Evolutionary conservation across 2,113 vertebrate species (phyloP), one percentile per base, ranked within the genome.

Genomic region (Chlorodrepanis virens): DNA sequence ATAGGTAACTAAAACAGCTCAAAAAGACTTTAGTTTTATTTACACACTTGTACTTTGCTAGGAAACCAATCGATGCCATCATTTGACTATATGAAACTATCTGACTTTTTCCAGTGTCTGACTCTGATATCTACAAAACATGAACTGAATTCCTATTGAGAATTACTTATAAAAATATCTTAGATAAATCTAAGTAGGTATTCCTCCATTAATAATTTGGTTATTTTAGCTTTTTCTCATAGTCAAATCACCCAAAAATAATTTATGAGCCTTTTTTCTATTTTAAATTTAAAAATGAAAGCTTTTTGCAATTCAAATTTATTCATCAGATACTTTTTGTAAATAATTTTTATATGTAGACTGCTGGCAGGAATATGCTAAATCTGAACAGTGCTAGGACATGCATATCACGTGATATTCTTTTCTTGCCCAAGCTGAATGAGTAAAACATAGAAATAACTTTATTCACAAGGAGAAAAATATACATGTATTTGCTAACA

Each of bases 221-320:
- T 65, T 90, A 72, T 68, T 93, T 90, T 50, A 56, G 12, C 37
- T 79, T 65, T 95, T 74, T 63, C 29, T 63, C 25, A 17, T 29
- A 33, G 23, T 71, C 16, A 82, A 61, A 53, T 75, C 12, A 70
- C 14, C 7, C 28, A 9, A 54, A 77, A 78, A 40, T 50, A 7
- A 53, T 54, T 56, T 59, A 27, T 8, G 12, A 89, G 2, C 2
- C 3, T 57, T 84, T 71, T 57, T 35, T 29, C 14, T n/a, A 45
- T 70, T 89, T 91, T 23, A 16, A 44, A 59, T 81, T 92, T 53
- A 3, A 88, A 88, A 83, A 80, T 27, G 18, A 93, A 77, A 54
- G 1, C 11, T n/a, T 72, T 92, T 83, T 54, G 54, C 64, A 76
- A 86, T 93, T 90, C 27, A 63, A 60, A 95, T 95, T 52, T 88